These are phyloP conservation scores for Parotia lawesii DNA, from an alignment of 2,113 vertebrate species.

Conservation along the genomic window DNA sequence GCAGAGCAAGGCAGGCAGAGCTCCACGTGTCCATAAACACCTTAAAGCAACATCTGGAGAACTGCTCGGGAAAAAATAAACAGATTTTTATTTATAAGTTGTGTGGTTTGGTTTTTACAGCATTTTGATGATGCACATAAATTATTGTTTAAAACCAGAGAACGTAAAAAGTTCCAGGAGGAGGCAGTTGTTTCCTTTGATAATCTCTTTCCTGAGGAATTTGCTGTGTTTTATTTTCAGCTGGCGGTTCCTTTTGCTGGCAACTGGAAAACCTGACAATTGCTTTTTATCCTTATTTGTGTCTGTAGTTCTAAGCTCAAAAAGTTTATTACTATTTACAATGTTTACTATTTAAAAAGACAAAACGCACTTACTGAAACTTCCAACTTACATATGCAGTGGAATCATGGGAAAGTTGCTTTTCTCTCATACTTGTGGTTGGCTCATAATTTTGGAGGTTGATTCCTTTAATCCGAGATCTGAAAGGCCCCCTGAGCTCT, in stretches of 20 bases:
- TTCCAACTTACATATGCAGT: accelerated
- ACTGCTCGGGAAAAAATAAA: neutral
- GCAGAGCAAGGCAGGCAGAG: neutral
- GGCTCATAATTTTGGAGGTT: neutral
- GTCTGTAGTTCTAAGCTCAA: neutral
- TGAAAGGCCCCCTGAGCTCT: accelerated
- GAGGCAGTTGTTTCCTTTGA: neutral
- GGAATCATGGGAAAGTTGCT: accelerated
- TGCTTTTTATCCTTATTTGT: neutral
- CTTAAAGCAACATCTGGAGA: neutral
- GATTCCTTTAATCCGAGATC: accelerated
- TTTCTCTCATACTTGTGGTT: accelerated
- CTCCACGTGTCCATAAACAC: neutral
- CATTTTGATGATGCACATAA: neutral
- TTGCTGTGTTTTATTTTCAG: neutral
- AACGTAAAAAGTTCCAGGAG: neutral
- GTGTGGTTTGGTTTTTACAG: neutral
- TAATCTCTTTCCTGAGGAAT: neutral
- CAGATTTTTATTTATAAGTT: neutral
- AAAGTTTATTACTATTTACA: neutral
- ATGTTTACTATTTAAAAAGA: neutral
- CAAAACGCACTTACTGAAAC: neutral
- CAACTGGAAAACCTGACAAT: neutral
- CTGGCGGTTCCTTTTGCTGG: neutral
- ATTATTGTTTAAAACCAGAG: slow-evolving; percentile 13